Base-by-base conservation (phyloP, 1,140 invertebrate species). In the Atta colombica region DNA sequence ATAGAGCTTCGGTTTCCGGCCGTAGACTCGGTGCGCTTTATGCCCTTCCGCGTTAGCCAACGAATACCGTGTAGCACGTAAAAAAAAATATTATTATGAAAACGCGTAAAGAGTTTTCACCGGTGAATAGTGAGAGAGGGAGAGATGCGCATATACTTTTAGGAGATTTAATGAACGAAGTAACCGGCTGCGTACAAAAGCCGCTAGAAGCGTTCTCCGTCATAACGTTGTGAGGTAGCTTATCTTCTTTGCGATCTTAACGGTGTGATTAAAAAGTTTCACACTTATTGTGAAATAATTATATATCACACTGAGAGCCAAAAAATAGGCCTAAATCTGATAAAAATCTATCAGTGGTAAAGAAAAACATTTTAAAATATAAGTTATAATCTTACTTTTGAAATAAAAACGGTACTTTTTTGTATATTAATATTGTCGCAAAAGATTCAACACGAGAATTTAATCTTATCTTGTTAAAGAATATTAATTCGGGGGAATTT, bases 1-100 rank as follows among this genome's bases (percentile, higher is more conserved):
- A 81, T 81, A 81, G 66, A 84, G 69, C 71, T 75, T 75, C 58
- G 58, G 55, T 84, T 84, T 84, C 80, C 69, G 69, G 18, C n/a
- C 39, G 69, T 63, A 75, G 69, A 74, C 39, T 21, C 68, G 16
- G 21, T 75, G 25, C 60, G 58, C 12, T 82, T 84, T 75, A 84
- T 61, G 25, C 14, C 4, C 53, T 82, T 82, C 39, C 80, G 55
- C 80, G 14, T 45, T 28, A 58, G 71, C 12, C 18, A 55, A n/a
- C 21, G n/a, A 21, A 35, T 39, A 12, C 1, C 7, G 25, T 21
- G 39, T 1, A 35, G 45, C 55, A 28, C 45, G 25, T 61, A 61
- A 75, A 84, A 68, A 81, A 61, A 61, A 74, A 12, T 45, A 45
- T 45, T 74, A 12, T 75, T 75, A 84, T 75, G 45, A 25, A 75